Percentiles rank a stretch among this genome's conserved stretches.
phyloP scores from a whole-genome alignment of 2,797 vertebrate genomes.

The Potorous gilbertii region DNA sequence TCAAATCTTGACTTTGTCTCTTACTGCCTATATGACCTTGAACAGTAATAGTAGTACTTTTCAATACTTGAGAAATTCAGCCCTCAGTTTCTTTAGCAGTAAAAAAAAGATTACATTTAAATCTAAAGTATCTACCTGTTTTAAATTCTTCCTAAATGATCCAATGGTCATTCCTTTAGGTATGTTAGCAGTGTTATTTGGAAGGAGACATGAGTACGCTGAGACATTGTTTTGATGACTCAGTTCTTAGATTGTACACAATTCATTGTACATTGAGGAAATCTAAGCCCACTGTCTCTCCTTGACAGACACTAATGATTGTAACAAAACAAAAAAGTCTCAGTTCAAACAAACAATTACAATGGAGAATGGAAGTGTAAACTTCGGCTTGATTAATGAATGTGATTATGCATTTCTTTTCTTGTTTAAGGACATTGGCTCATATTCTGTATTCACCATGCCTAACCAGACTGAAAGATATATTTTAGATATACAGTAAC shows the following conservation, averaged over 20 bases:
- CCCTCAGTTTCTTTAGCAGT: not conserved
- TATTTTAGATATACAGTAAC: constrained; percentile 24
- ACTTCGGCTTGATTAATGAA: not conserved
- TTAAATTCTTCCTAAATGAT: not conserved
- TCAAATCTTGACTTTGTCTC: not conserved
- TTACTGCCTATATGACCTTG: not conserved
- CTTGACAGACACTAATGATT: not conserved
- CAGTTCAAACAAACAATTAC: not conserved
- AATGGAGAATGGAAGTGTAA: not conserved
- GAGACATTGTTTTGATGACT: not conserved
- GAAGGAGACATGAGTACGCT: not conserved
- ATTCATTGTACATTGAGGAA: not conserved
- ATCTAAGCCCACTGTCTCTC: not conserved
- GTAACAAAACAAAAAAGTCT: not conserved
- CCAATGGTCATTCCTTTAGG: not conserved
- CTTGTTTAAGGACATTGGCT: constrained; percentile 30
- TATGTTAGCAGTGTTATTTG: not conserved
- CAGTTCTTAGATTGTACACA: not conserved
- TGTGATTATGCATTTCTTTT: constrained; percentile 12
- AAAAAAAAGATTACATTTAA: not conserved
- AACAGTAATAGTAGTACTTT: not conserved
- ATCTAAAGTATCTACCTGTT: not conserved
- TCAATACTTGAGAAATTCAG: not conserved
- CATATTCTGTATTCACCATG: constrained; percentile 42
- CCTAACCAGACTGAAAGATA: constrained; percentile 38